Conservation (phyloP, 2,113 vertebrate species). For the Melanerpes aurifrons region DNA sequence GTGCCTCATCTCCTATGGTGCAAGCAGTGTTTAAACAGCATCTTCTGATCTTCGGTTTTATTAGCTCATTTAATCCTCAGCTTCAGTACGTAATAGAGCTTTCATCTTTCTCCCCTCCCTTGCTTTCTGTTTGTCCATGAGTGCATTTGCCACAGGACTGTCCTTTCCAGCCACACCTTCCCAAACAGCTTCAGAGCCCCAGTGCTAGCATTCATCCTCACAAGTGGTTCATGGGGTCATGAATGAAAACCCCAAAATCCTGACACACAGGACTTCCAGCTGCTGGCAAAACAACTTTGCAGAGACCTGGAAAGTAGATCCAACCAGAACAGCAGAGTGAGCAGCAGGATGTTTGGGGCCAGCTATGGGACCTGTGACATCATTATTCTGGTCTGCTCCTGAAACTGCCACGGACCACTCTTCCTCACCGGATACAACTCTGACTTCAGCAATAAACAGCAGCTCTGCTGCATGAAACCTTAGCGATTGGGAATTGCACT, state of each 20-base stretch:
- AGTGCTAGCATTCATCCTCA: not conserved
- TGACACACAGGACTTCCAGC: accelerated
- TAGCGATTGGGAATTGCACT: accelerated
- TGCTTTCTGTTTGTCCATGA: not conserved
- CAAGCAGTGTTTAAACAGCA: not conserved
- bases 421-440: not conserved
- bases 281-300: not conserved
- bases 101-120: not conserved
- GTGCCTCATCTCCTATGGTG: not conserved
- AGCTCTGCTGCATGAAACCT: not conserved
- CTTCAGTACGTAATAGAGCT: not conserved
- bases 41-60: not conserved
- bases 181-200: not conserved
- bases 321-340: not conserved
- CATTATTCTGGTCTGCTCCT: not conserved
- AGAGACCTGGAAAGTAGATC: not conserved
- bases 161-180: not conserved
- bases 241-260: not conserved
- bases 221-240: not conserved
- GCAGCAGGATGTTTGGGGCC: accelerated
- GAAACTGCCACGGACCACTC: not conserved
- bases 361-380: not conserved
- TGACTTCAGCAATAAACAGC: not conserved
- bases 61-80: not conserved
- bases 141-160: not conserved